Evolutionary conservation across 2,797 vertebrate genomes (phyloP), one percentile per base, ranked within the genome.

Genomic region (Prunella strophiata): DNA sequence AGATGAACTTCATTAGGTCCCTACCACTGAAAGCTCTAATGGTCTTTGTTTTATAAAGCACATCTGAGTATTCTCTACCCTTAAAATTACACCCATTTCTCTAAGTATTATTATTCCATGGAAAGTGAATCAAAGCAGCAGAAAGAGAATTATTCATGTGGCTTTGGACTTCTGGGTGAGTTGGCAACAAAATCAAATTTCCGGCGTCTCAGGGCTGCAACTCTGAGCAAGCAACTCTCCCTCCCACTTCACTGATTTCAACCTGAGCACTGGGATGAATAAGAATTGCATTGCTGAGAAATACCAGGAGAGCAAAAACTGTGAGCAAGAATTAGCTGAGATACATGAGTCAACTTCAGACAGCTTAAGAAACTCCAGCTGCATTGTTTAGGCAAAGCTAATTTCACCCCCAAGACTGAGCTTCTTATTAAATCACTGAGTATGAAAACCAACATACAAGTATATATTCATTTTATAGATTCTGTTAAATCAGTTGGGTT

Each of bases 111-210:
- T 78, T 76, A 57, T 73, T 90, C 71, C 27, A 82, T 48, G 90
- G 70, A 86, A 59, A 73, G 38, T 32, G 38, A 92, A 93, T 32
- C 3, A 7, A 93, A 91, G 67, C 55, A 87, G 40, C 43, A 94
- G 78, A 89, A 74, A 86, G 18, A 85, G 50, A 94, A 89, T 91
- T 81, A 85, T 71, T 95, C 0, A 1, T 50, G 63, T 3, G 3
- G 63, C 48, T 95, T 91, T 63, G 57, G 75, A 89, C 59, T 89
- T 82, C 48, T 63, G 45, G 59, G 30, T 80, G 81, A 87, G 50
- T 20, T 89, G 57, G 71, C 63, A 91, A 94, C 11, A 71, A 93
- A 94, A 91, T 67, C 59, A 79, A 50, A 82, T 90, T 82, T 96
- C 68, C 3, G 0, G 40, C 0, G 0, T 81, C 66, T 91, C 47